phyloP scores from a whole-genome alignment of 2,888 invertebrate genomes.

The Venustoraphidia nigricollis region DNA sequence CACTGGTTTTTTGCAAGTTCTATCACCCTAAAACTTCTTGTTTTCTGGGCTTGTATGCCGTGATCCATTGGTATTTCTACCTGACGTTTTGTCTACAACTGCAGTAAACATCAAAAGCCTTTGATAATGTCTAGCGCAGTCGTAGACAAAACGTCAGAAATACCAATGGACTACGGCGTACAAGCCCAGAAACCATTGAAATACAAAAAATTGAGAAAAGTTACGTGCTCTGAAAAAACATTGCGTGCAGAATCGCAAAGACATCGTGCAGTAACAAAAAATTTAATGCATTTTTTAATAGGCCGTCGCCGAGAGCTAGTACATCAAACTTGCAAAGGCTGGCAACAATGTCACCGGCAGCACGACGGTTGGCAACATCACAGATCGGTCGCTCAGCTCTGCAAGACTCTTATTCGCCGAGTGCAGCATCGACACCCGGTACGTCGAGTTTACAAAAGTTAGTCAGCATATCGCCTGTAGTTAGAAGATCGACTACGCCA shows the following conservation, averaged over 20 bases:
- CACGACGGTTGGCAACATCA: conserved; percentile 66
- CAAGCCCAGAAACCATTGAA: too few species aligned
- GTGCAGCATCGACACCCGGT: conserved; percentile 18
- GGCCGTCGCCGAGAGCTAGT: conserved; percentile 38
- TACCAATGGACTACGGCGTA: too few species aligned
- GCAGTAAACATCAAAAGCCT: too few species aligned
- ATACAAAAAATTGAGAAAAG: too few species aligned
- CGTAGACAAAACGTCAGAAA: too few species aligned
- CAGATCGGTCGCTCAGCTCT: conserved; percentile 33
- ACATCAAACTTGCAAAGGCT: conserved; percentile 60
- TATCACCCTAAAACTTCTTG: too few species aligned
- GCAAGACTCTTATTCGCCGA: conserved; percentile 39
- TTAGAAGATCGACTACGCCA: conserved; percentile 24
- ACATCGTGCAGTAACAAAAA: conserved; percentile 1
- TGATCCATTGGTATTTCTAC: too few species aligned
- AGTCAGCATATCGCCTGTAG: conserved; percentile 18
- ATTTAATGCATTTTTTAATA: conserved; percentile 17
- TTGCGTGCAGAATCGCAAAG: conserved; percentile 11
- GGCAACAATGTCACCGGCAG: conserved; percentile 90
- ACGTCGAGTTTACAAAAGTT: conserved; percentile 17
- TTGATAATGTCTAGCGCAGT: too few species aligned
- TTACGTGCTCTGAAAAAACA: too few species aligned
- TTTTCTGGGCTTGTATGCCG: too few species aligned
- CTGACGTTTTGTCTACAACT: too few species aligned
- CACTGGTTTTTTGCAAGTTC: too few species aligned